A percentile compares a stretch with the other conserved stretches of the same genome.
Evolutionary conservation across 2,888 invertebrate genomes (phyloP).

Genomic region (Xestia sexstrigata): DNA sequence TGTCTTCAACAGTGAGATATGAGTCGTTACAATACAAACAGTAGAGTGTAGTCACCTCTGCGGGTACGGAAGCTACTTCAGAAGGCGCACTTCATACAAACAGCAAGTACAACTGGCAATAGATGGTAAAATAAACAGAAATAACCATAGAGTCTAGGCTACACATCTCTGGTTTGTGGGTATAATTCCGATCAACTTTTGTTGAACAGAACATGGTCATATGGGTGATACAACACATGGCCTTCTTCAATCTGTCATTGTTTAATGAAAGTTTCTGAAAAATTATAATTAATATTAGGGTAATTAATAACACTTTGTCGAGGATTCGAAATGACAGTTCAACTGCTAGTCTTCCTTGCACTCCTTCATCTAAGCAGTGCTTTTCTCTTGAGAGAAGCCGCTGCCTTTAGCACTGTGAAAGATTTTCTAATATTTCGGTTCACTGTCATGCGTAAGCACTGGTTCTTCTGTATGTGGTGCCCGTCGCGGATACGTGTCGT

Average conservation of each 20-base stretch:
- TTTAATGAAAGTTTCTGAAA: background rate
- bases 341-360: background rate
- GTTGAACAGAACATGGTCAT: background rate
- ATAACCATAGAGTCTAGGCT: background rate
- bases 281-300: background rate
- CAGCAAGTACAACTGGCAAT: background rate
- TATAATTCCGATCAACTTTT: background rate
- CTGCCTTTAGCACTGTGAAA: background rate
- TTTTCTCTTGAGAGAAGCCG: background rate
- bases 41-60: constrained; percentile 65
- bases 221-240: background rate
- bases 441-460: background rate
- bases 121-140: too few relatives aligned
- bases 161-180: background rate
- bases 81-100: constrained; percentile 22
- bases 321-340: background rate
- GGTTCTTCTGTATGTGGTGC: constrained; percentile 20
- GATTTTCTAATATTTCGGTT: background rate
- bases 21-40: constrained; percentile 63
- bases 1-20: constrained; percentile 58
- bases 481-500: constrained; percentile 41
- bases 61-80: background rate
- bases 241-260: background rate
- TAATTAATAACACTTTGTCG: background rate
- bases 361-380: background rate